These are phyloP conservation scores for Trachelus stipa DNA, from an alignment of 2,888 invertebrate species.

Conservation along the genomic window DNA sequence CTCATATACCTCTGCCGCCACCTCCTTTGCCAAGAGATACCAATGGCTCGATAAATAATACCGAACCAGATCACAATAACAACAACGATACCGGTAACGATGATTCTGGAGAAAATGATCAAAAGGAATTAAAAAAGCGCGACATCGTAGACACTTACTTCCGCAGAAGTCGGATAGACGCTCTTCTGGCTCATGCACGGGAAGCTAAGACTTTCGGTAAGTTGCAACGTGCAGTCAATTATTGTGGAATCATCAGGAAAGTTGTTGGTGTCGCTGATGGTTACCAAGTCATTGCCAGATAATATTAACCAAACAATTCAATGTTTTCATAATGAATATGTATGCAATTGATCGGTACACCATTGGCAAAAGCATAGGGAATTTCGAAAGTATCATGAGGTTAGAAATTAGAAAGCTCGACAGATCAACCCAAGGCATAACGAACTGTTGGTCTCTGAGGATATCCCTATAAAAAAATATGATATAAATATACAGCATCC, in stretches of 20 bases:
- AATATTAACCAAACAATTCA: neutral
- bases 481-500: neutral
- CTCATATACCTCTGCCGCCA: constrained; percentile 57
- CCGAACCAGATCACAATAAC: constrained; percentile 53
- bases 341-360: neutral
- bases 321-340: neutral
- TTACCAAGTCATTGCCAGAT: neutral
- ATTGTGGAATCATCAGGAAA: neutral
- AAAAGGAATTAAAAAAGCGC: constrained; percentile 32
- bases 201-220: constrained; percentile 61
- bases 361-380: neutral
- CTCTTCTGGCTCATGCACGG: constrained; percentile 56
- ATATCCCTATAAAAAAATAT: neutral
- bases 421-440: neutral
- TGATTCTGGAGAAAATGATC: neutral
- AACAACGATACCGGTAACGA: constrained; percentile 39
- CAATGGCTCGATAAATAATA: constrained; percentile 9
- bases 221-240: neutral
- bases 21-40: neutral
- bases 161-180: constrained; percentile 58
- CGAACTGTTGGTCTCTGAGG: neutral
- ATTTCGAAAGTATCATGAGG: neutral
- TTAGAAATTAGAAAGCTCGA: neutral
- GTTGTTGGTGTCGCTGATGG: neutral
- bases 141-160: constrained; percentile 61